These are phyloP conservation scores for Coranthus polyacanthus DNA, from an alignment of 2,797 vertebrate genomes.

Conservation along the genomic window DNA sequence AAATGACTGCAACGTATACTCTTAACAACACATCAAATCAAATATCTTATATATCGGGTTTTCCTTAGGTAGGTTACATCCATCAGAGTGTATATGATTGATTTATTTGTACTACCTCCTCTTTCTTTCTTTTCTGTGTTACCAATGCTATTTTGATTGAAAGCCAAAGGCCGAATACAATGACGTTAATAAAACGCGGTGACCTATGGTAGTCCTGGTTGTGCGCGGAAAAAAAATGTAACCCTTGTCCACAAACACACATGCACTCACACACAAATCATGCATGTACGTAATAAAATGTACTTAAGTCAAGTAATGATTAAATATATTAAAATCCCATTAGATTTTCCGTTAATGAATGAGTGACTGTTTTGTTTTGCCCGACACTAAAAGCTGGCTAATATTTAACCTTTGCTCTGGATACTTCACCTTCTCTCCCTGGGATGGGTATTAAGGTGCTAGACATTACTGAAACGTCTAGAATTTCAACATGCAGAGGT, in stretches of 20 bases:
- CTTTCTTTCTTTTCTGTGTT: slow-evolving; percentile 1
- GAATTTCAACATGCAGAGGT: slow-evolving; percentile 28
- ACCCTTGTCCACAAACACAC: too few relatives aligned
- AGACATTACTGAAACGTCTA: slow-evolving; percentile 28
- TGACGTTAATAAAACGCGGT: neutral
- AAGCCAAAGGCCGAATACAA: neutral
- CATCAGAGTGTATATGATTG: too few relatives aligned
- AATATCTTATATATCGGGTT: neutral
- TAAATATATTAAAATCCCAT: neutral
- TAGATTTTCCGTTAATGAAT: neutral
- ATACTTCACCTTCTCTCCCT: slow-evolving; percentile 18
- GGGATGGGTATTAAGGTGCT: slow-evolving; percentile 20
- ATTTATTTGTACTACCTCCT: neutral
- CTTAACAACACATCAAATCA: neutral
- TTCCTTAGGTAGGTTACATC: neutral
- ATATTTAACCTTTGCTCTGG: slow-evolving; percentile 38
- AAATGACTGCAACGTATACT: neutral
- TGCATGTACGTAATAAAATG: neutral
- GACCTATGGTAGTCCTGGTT: neutral
- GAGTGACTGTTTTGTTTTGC: slow-evolving; percentile 8
- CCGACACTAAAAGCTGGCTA: neutral
- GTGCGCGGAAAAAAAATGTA: neutral
- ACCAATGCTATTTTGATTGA: neutral
- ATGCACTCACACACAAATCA: neutral
- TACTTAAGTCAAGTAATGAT: neutral